Base-by-base conservation (phyloP, 2,888 invertebrate species). In the Mechanitis messenoides region DNA sequence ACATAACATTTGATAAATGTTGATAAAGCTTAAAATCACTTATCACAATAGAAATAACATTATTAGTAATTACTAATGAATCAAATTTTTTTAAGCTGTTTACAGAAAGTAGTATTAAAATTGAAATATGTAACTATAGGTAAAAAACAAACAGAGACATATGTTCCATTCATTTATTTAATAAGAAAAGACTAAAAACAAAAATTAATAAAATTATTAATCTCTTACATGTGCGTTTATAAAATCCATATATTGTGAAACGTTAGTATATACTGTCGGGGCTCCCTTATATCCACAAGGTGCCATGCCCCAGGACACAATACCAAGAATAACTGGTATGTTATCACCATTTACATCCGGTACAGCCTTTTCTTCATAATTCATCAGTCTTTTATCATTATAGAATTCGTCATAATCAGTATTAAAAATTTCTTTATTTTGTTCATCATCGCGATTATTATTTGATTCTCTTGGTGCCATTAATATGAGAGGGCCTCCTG, bases 281-380 rank as follows among this genome's bases (percentile, higher is more conserved):
- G 91, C 88, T 3, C 90, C 91, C 60, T 71, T 76, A 55, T 80
- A 76, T 1, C 91, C 91, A 71, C 92, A 92, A 1, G 92, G 92
- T 1, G 79, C 77, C 1, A 88, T 73, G 1, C 91, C 91, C 92
- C 92, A 92, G 1, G 92, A 92, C 0, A 92, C 91, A 2, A 92
- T 74, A 38, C 92, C 92, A n/a, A 91, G 69, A 45, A 91, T 69
- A 3, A 84, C 74, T 12, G 84, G 81, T 47, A 63, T 45, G 56
- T 69, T 69, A 50, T 67, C 72, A 20, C 68, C 65, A 7, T 65
- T 62, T 38, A 76, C 73, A 45, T 69, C 66, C 20, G 58, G 61
- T 38, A 38, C 61, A 28, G 45, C 50, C 50, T 72, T 66, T 47
- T 66, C 45, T 33, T 38, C 20, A 47, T 42, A 42, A 31, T 31